Percentiles rank a stretch among this genome's conserved stretches.
Conservation (phyloP, 2,888 invertebrate genomes). For the Marasmarcha lunaedactyla region DNA sequence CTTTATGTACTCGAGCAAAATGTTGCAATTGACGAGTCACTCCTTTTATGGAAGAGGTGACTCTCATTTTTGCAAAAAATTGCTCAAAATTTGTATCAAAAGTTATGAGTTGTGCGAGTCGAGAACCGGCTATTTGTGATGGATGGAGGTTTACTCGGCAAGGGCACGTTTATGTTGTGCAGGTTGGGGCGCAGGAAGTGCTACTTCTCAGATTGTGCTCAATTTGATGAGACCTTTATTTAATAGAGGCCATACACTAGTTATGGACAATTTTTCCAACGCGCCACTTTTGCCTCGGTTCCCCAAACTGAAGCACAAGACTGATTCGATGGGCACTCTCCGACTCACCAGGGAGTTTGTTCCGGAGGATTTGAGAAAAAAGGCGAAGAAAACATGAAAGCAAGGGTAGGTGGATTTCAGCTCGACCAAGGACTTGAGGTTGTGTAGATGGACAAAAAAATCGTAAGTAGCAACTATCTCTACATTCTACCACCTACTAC, state of each 20-base stretch:
- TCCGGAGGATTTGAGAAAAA: too few species aligned
- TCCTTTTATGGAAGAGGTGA: conserved; percentile 15
- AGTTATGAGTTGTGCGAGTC: too few species aligned
- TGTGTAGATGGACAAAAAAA: conserved; percentile 6
- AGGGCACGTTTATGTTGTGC: conserved; percentile 2
- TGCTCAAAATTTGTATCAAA: conserved; percentile 10
- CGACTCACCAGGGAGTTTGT: too few species aligned
- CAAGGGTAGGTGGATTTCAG: conserved; percentile 6
- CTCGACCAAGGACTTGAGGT: conserved; percentile 7
- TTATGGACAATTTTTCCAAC: conserved; percentile 12
- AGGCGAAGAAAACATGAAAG: too few species aligned
- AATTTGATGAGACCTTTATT: too few species aligned
- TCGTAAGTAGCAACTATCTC: conserved; percentile 2
- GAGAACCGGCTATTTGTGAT: too few species aligned
- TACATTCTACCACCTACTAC: conserved; percentile 3
- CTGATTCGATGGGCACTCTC: too few species aligned
- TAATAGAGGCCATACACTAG: not conserved
- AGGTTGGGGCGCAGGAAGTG: not conserved
- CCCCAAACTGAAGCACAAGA: too few species aligned
- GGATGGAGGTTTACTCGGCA: conserved; percentile 9
- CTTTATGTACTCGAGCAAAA: too few species aligned
- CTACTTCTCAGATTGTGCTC: too few species aligned
- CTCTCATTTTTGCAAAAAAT: conserved; percentile 14
- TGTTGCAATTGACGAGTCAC: too few species aligned
- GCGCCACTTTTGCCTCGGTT: conserved; percentile 9